Percentiles rank a stretch among this genome's conserved stretches.
phyloP scores from a whole-genome alignment of 2,113 vertebrate species.

The Calonectris borealis region DNA sequence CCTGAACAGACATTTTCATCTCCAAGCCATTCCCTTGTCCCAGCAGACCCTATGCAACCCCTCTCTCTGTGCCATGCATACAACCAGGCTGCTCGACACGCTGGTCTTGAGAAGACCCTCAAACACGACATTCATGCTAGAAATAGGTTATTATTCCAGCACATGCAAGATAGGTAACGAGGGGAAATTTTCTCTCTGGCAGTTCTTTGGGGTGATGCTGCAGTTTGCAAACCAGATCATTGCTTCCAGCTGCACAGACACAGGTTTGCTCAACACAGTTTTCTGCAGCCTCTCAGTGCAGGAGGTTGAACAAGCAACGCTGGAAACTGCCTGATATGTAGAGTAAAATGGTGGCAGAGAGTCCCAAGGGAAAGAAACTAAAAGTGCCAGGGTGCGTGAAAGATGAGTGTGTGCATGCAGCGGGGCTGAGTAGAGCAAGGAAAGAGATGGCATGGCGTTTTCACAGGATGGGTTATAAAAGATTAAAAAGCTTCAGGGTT shows the following conservation, averaged over 20 bases:
- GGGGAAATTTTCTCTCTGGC: neutral
- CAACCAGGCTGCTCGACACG: neutral
- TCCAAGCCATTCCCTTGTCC: neutral
- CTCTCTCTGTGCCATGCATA: too few species aligned
- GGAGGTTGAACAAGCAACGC: rapidly evolving
- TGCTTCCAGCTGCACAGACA: neutral
- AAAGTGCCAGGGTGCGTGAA: neutral
- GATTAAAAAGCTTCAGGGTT: neutral
- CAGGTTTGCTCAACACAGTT: too few species aligned
- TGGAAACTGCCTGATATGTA: neutral
- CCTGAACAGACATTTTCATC: neutral
- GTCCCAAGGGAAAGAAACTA: neutral
- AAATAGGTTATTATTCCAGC: neutral
- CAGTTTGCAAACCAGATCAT: neutral
- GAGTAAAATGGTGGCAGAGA: neutral
- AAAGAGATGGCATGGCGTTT: rapidly evolving
- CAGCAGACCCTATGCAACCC: neutral
- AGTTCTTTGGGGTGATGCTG: neutral
- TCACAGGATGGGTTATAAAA: neutral
- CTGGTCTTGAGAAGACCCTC: neutral
- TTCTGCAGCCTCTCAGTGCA: too few species aligned
- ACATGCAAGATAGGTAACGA: rapidly evolving
- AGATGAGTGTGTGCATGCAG: neutral
- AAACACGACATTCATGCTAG: neutral
- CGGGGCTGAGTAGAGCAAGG: neutral